These are phyloP conservation scores for Ctenoplectra terminalis DNA, from an alignment of 1,140 invertebrate genomes.

Conservation along the genomic window DNA sequence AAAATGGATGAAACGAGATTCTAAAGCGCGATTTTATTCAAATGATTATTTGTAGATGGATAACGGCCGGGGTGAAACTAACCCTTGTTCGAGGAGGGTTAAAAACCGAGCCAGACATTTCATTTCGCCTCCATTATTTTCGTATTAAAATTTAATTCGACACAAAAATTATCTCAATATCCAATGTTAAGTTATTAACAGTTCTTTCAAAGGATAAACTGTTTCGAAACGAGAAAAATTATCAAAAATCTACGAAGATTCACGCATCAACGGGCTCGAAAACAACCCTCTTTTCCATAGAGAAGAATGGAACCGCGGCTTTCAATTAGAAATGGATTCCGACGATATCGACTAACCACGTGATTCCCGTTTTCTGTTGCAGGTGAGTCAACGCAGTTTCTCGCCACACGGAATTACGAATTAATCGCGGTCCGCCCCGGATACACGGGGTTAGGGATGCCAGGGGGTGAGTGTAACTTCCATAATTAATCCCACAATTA, in stretches of 20 bases:
- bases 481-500: slow-evolving; percentile 79
- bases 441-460: slow-evolving; percentile 9
- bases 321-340: neutral
- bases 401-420: slow-evolving; percentile 53
- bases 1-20: no score
- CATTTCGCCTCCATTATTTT: no score
- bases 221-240: neutral
- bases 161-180: no score
- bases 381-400: slow-evolving; percentile 60
- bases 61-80: no score
- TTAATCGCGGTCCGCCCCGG: slow-evolving; percentile 42
- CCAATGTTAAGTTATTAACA: no score
- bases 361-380: slow-evolving; percentile 58
- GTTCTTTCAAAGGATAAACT: no score
- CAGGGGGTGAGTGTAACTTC: slow-evolving; percentile 51
- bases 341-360: slow-evolving; percentile 37
- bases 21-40: no score
- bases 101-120: no score
- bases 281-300: neutral
- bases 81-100: no score
- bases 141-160: no score
- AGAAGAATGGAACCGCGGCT: neutral
- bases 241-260: neutral
- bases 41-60: no score
- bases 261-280: neutral